Conservation (phyloP, 2,113 vertebrate genomes). For the Alethe castanea region DNA sequence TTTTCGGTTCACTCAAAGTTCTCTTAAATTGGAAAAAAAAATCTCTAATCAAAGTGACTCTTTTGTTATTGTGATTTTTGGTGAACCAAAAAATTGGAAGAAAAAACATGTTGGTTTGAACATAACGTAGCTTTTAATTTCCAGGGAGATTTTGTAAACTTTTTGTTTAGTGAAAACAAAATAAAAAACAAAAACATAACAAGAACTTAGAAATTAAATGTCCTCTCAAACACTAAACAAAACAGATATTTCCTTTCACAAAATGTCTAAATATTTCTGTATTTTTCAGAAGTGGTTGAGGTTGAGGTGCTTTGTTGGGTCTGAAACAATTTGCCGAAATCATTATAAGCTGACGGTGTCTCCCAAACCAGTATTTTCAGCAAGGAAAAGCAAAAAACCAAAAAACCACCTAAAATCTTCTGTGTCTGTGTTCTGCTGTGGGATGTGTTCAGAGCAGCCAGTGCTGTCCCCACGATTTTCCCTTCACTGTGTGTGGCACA, state of each 20-base stretch:
- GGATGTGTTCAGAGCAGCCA: not conserved
- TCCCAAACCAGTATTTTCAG: not conserved
- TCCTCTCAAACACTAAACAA: not conserved
- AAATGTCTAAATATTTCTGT: not conserved
- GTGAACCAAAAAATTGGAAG: slow-evolving; percentile 27
- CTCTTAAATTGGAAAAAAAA: not conserved
- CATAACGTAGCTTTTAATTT: not conserved
- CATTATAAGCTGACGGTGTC: not conserved
- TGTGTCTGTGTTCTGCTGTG: not conserved
- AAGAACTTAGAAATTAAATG: not conserved
- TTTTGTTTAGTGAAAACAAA: not conserved
- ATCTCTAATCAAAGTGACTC: not conserved
- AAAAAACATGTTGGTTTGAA: not conserved
- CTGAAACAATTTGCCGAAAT: not conserved
- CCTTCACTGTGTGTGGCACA: not conserved
- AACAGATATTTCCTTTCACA: not conserved
- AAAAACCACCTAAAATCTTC: not conserved
- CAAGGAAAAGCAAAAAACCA: not conserved
- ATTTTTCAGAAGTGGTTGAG: not conserved
- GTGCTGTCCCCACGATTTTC: not conserved
- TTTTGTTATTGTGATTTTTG: slow-evolving; percentile 18
- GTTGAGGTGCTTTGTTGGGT: not conserved
- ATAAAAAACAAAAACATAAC: not conserved
- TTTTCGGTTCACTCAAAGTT: slow-evolving; percentile 44
- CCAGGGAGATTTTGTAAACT: not conserved